Evolutionary conservation across 2,113 vertebrate species (phyloP).

Genomic region (Panurus biarmicus): DNA sequence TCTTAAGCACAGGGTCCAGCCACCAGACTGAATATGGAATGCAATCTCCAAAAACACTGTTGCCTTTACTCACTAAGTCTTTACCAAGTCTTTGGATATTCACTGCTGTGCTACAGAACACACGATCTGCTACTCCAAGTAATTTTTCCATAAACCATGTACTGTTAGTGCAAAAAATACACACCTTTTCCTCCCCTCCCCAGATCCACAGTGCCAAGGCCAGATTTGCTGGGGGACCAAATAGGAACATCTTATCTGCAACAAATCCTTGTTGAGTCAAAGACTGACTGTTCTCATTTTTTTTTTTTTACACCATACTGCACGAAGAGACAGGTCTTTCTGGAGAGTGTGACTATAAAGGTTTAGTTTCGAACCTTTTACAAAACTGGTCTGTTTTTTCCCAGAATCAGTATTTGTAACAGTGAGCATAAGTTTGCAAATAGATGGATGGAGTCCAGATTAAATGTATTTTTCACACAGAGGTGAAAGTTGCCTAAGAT

Average conservation of each 20-base stretch:
- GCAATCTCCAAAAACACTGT: background rate
- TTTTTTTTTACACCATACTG: background rate
- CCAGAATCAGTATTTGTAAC: background rate
- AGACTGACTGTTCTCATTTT: background rate
- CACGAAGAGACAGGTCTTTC: background rate
- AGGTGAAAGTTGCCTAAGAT: background rate
- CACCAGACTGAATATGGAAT: background rate
- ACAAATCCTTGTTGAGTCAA: background rate
- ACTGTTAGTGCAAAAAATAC: background rate
- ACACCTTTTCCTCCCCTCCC: background rate
- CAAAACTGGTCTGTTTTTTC: background rate
- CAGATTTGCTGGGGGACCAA: background rate
- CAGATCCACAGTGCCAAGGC: background rate
- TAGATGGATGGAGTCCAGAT: background rate
- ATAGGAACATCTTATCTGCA: background rate
- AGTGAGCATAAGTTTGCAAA: background rate
- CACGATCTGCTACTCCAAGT: background rate
- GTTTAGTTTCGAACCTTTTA: background rate
- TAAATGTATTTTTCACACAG: background rate
- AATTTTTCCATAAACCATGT: background rate
- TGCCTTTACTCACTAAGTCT: background rate
- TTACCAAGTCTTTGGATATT: background rate
- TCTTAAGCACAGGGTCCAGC: background rate
- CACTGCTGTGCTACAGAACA: background rate
- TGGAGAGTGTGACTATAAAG: background rate